phyloP scores from a whole-genome alignment of 2,113 vertebrate species.

The Asarcornis scutulata region DNA sequence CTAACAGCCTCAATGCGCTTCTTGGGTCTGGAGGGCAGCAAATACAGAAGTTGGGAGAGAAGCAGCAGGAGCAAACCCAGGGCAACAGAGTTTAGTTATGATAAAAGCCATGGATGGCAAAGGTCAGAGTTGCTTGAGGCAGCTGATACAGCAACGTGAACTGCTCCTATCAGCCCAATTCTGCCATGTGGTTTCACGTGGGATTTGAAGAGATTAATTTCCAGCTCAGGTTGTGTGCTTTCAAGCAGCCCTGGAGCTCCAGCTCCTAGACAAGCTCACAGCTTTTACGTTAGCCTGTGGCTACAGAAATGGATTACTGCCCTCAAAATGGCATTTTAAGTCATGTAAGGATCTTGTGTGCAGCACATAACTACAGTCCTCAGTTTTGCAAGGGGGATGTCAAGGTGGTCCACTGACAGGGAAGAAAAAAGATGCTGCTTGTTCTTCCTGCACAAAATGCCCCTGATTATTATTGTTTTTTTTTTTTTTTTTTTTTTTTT shows the following conservation, averaged over 20 bases:
- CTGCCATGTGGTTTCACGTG: fast-evolving
- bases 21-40: not conserved
- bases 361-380: not conserved
- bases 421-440: not conserved
- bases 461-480: not conserved
- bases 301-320: not conserved
- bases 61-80: not conserved
- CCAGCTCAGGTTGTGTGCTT: not conserved
- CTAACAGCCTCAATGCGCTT: not conserved
- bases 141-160: fast-evolving
- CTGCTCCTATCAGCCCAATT: not conserved
- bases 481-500: no score
- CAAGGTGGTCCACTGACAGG: not conserved
- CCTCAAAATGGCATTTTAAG: not conserved
- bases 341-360: not conserved
- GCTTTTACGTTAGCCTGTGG: not conserved
- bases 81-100: not conserved
- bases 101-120: not conserved
- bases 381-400: not conserved
- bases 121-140: not conserved
- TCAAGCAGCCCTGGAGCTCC: not conserved
- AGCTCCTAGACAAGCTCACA: not conserved
- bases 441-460: not conserved
- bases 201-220: not conserved
- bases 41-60: not conserved